Conservation (phyloP, 2,888 invertebrate species). For the Podabrus alpinus region DNA sequence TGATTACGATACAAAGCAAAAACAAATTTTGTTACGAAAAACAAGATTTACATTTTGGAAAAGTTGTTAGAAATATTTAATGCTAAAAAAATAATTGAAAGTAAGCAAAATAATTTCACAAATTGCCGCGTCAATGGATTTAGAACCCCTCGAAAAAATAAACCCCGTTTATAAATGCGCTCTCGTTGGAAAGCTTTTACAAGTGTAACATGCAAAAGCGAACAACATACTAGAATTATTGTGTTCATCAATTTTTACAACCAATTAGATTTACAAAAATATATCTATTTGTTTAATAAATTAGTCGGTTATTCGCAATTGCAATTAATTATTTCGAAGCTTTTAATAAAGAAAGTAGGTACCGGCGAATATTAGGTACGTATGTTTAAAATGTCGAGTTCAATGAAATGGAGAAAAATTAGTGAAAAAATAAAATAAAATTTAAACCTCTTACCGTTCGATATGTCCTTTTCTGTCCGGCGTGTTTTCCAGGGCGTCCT, state of each 20-base stretch:
- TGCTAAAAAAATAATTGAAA: background rate
- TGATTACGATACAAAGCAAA: slow-evolving; percentile 26
- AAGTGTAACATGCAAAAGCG: slow-evolving; percentile 12
- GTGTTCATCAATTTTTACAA: slow-evolving; percentile 16
- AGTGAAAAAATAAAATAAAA: background rate
- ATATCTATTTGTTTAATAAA: slow-evolving; percentile 5
- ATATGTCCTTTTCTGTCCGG: slow-evolving; percentile 96
- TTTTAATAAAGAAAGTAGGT: background rate
- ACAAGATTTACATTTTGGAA: background rate
- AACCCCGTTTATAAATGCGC: slow-evolving; percentile 15
- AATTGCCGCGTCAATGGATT: slow-evolving; percentile 9
- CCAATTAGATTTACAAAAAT: slow-evolving; percentile 9
- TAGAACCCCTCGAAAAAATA: slow-evolving; percentile 8
- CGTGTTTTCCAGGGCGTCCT: slow-evolving; percentile 90
- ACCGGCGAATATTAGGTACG: too few relatives aligned
- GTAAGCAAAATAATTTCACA: slow-evolving; percentile 5
- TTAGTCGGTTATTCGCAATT: background rate
- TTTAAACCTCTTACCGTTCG: slow-evolving; percentile 75
- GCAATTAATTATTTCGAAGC: background rate
- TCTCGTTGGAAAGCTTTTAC: slow-evolving; percentile 9
- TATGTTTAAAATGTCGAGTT: background rate
- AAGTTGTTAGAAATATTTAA: background rate
- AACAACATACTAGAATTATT: background rate
- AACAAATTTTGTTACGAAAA: background rate
- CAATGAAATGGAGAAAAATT: background rate